Evolutionary conservation across 2,888 invertebrate genomes (phyloP).

Genomic region (Notodonta ziczac): DNA sequence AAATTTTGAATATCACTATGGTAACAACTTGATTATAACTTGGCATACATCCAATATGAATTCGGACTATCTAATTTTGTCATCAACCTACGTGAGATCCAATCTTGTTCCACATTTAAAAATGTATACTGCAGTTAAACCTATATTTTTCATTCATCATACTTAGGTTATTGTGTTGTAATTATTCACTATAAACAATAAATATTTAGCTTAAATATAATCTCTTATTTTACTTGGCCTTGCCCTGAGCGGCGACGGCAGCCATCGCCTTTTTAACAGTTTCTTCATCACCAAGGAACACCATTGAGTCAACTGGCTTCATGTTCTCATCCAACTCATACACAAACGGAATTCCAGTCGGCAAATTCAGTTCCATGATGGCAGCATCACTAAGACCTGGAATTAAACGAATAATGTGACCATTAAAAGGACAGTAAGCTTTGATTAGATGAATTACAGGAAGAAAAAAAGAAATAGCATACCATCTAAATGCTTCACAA

Average conservation of each 20-base stretch:
- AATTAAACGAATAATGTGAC: conserved; percentile 13
- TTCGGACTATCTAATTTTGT: conserved; percentile 22
- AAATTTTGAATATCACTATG: conserved; percentile 15
- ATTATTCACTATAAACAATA: conserved; percentile 16
- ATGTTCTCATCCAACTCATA: conserved; percentile 89
- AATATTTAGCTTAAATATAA: background rate
- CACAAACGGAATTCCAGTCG: conserved; percentile 92
- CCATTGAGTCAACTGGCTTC: conserved; percentile 88
- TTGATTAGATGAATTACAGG: too few species aligned
- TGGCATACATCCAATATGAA: conserved; percentile 33
- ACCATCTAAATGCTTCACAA: conserved; percentile 94
- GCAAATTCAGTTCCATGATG: conserved; percentile 90
- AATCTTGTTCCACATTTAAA: background rate
- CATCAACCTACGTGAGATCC: conserved; percentile 27
- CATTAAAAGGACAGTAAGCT: background rate
- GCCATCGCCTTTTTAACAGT: conserved; percentile 91
- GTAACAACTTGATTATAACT: conserved; percentile 22
- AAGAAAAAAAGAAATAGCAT: conserved; percentile 46
- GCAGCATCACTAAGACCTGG: conserved; percentile 88
- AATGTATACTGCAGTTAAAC: conserved; percentile 1
- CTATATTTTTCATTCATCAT: background rate
- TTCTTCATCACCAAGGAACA: conserved; percentile 91
- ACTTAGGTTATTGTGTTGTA: background rate
- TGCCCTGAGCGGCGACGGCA: conserved; percentile 91
- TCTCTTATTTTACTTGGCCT: conserved; percentile 84